Evolutionary conservation across 2,888 invertebrate genomes (phyloP).

Genomic region (Andrena dorsata): DNA sequence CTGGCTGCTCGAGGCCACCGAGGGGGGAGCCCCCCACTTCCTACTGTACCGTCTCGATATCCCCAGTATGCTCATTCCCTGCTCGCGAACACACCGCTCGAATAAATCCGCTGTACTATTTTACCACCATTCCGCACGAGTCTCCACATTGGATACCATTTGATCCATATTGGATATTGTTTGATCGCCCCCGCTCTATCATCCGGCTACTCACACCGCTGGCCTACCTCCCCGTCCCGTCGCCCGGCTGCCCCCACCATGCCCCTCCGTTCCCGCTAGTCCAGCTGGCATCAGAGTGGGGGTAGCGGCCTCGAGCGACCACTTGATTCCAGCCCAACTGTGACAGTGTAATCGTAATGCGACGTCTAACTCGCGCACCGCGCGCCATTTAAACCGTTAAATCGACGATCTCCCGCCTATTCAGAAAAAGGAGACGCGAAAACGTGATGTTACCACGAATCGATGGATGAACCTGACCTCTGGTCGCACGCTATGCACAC

Average conservation of each 20-base stretch:
- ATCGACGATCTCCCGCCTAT: slow-evolving; percentile 13
- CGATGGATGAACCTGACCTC: slow-evolving; percentile 1
- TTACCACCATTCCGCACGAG: no score
- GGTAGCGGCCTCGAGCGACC: neutral
- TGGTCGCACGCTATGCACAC: neutral
- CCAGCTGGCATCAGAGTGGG: neutral
- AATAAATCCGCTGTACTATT: no score
- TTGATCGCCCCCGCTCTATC: no score
- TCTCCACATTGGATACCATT: no score
- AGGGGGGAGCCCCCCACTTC: neutral
- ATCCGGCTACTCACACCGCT: no score
- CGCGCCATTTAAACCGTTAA: slow-evolving; percentile 20
- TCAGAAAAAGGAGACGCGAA: neutral
- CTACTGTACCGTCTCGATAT: neutral
- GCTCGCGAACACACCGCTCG: no score
- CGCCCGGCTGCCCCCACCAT: neutral
- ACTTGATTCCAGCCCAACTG: slow-evolving; percentile 2
- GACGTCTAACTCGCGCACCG: neutral
- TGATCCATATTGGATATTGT: no score
- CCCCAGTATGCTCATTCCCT: neutral
- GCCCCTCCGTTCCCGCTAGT: neutral
- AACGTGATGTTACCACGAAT: slow-evolving; percentile 5
- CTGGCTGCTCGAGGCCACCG: neutral
- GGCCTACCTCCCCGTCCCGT: no score
- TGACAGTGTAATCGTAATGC: slow-evolving; percentile 10